Conservation (phyloP, 2,888 invertebrate genomes). For the Pandemis cinnamomeana region DNA sequence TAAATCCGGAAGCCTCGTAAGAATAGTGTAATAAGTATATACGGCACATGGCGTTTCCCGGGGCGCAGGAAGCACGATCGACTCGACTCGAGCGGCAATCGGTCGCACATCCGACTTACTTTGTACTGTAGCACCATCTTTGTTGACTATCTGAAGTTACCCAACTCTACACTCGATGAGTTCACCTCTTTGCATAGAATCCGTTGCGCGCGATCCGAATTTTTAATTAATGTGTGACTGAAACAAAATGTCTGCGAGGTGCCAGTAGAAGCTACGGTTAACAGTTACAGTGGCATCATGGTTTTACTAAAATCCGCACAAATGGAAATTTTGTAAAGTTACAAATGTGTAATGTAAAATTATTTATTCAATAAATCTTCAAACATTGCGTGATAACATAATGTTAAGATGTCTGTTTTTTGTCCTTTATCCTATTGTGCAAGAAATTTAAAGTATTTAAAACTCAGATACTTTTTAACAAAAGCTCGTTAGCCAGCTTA, state of each 20-base stretch:
- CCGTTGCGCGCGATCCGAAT: background rate
- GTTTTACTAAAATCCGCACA: too few species aligned
- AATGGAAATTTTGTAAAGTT: too few species aligned
- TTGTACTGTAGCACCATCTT: constrained; percentile 38
- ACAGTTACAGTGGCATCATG: too few species aligned
- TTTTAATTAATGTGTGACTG: constrained; percentile 5
- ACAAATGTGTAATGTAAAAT: too few species aligned
- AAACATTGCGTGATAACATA: too few species aligned
- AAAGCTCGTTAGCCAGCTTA: too few species aligned
- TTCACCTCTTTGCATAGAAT: constrained; percentile 17
- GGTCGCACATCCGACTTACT: constrained; percentile 64
- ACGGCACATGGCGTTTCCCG: constrained; percentile 53
- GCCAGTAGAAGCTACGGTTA: too few species aligned
- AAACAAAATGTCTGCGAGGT: background rate
- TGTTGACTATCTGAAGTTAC: constrained; percentile 42
- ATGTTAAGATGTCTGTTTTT: too few species aligned
- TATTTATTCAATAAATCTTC: too few species aligned
- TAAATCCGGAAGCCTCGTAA: constrained; percentile 36
- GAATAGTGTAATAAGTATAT: constrained; percentile 36
- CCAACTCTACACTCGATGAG: constrained; percentile 18
- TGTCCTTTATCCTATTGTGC: too few species aligned
- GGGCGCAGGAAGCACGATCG: constrained; percentile 64
- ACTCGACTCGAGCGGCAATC: constrained; percentile 64
- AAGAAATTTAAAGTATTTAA: too few species aligned
- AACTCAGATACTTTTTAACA: too few species aligned